Evolutionary conservation across 2,797 vertebrate genomes (phyloP).

Genomic region (Fistularia commersonii): DNA sequence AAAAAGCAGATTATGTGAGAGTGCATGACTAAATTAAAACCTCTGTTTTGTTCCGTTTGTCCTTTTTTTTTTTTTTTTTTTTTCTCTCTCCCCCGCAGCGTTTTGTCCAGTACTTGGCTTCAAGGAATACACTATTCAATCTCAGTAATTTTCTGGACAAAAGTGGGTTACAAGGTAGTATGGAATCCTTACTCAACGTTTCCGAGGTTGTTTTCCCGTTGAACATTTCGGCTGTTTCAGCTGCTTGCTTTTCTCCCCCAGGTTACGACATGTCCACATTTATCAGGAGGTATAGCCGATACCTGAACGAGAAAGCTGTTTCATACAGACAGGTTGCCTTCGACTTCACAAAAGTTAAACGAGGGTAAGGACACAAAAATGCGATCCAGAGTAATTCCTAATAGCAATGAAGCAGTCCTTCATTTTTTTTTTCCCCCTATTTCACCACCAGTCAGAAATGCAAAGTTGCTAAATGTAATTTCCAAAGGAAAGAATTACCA

Average conservation of each 20-base stretch:
- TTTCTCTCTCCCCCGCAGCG: conserved; percentile 75
- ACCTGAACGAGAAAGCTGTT: conserved; percentile 98
- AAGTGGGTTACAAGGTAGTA: conserved; percentile 96
- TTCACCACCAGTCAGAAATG: no score
- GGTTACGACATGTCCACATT: conserved; percentile 99
- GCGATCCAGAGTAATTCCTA: no score
- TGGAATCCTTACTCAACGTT: background rate
- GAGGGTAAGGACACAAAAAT: conserved; percentile 79
- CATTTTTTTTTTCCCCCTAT: no score
- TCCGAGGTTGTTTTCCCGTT: background rate
- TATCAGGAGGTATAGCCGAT: conserved; percentile 97
- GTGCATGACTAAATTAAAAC: background rate
- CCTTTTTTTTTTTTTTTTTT: background rate
- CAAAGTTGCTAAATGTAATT: no score
- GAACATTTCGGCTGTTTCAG: background rate
- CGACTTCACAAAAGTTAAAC: conserved; percentile 99
- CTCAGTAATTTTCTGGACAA: conserved; percentile 99
- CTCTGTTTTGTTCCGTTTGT: no score
- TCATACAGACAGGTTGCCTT: conserved; percentile 99
- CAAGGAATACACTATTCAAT: conserved; percentile 99
- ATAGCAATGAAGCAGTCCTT: no score
- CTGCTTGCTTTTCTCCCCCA: conserved; percentile 44
- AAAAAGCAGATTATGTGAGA: background rate
- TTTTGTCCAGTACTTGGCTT: conserved; percentile 99
- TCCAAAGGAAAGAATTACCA: no score